These are phyloP conservation scores for Thecocarcelia acutangulata DNA, from an alignment of 2,888 invertebrate genomes.

Conservation along the genomic window DNA sequence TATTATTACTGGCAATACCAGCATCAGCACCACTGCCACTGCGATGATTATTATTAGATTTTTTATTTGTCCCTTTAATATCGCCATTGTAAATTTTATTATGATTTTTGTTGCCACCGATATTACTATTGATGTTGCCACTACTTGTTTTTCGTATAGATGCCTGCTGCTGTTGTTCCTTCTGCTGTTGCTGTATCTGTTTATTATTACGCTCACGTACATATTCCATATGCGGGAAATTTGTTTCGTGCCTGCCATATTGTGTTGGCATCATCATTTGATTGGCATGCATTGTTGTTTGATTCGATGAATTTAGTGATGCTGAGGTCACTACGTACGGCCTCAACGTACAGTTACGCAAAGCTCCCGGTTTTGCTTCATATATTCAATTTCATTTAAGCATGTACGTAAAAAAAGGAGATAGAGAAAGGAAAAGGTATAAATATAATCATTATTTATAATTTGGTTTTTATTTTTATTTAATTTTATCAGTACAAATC, in stretches of 20 bases:
- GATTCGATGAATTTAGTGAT: conserved; percentile 82
- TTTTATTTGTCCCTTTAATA: conserved; percentile 69
- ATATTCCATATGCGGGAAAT: conserved; percentile 81
- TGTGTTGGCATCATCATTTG: conserved; percentile 80
- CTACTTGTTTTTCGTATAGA: conserved; percentile 40
- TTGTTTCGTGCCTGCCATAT: conserved; percentile 81
- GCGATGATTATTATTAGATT: conserved; percentile 70
- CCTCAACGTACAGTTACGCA: conserved; percentile 92
- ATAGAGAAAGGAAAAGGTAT: conserved; percentile 57
- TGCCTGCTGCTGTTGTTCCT: conserved; percentile 33
- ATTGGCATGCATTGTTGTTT: conserved; percentile 81
- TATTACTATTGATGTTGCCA: conserved; percentile 23
- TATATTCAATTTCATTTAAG: conserved; percentile 60
- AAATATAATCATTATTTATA: conserved; percentile 60
- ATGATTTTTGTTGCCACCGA: conserved; percentile 54
- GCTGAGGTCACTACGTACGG: conserved; percentile 83
- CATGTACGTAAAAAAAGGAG: conserved; percentile 61
- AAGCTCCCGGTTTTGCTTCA: conserved; percentile 89
- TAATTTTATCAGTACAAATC: conserved; percentile 40
- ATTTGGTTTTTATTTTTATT: conserved; percentile 63
- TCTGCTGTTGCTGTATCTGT: conserved; percentile 45
- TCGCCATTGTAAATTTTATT: conserved; percentile 65
- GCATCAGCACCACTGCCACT: conserved; percentile 23
- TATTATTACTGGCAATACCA: conserved; percentile 69
- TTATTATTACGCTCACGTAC: conserved; percentile 80